Conservation (phyloP, 2,888 invertebrate genomes). For the Cryptus viduatorius region DNA sequence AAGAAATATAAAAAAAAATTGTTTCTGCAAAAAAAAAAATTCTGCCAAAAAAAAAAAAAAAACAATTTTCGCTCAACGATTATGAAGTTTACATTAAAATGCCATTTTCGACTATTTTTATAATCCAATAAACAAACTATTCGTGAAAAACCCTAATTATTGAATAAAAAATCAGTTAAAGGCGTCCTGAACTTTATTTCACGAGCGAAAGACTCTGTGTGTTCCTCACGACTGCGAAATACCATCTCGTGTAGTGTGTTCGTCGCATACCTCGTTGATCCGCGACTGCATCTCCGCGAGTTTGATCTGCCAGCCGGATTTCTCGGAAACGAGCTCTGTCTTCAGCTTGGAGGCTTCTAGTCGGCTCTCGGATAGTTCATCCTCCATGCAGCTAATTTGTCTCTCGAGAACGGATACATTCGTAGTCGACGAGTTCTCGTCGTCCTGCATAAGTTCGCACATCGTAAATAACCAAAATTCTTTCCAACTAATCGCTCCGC, state of each 20-base stretch:
- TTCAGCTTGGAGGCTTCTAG: conserved; percentile 93
- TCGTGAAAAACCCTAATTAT: too few species aligned
- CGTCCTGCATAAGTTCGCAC: conserved; percentile 82
- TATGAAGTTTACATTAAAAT: too few species aligned
- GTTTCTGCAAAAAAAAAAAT: too few species aligned
- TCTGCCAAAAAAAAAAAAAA: too few species aligned
- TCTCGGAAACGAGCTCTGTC: conserved; percentile 95
- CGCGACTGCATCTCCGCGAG: conserved; percentile 95
- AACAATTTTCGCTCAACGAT: too few species aligned
- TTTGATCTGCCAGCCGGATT: conserved; percentile 94
- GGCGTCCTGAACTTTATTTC: too few species aligned
- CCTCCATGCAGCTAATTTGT: conserved; percentile 94
- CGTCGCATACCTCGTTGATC: conserved; percentile 89
- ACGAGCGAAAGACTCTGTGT: too few species aligned
- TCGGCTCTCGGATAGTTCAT: conserved; percentile 94
- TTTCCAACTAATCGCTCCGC: background rate
- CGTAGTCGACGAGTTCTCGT: conserved; percentile 84
- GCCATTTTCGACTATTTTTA: too few species aligned
- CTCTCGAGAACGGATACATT: conserved; percentile 91
- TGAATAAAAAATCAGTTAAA: too few species aligned
- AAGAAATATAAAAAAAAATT: too few species aligned
- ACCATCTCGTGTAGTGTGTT: background rate
- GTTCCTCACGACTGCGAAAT: background rate
- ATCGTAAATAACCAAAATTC: background rate
- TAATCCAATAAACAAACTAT: too few species aligned